Percentiles rank a stretch among this genome's conserved stretches.
Conservation (phyloP, 2,113 vertebrate genomes). For the Apus apus region DNA sequence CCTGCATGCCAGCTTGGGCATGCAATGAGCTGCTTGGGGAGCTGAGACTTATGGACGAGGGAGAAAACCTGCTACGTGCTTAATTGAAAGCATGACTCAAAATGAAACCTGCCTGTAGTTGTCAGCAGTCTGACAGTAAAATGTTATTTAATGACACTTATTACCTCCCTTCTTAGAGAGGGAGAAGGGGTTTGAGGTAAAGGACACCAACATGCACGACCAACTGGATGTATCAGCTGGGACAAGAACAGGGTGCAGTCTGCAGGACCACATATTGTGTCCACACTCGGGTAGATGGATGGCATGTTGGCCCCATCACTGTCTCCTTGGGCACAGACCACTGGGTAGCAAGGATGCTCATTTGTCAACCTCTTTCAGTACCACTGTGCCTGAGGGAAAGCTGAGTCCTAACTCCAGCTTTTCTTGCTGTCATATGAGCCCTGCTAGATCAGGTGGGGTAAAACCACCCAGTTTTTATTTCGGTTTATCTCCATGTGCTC, state of each 20-base stretch:
- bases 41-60: not conserved
- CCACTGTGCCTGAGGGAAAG: not conserved
- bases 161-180: not conserved
- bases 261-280: not conserved
- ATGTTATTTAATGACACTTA: not conserved
- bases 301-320: too few species aligned
- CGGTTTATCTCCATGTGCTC: not conserved
- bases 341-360: not conserved
- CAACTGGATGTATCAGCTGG: not conserved
- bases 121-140: not conserved
- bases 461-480: not conserved
- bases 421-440: not conserved
- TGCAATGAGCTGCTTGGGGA: not conserved
- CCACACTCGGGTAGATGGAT: accelerated
- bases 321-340: not conserved
- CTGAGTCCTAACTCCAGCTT: not conserved
- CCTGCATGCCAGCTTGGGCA: not conserved
- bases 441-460: not conserved
- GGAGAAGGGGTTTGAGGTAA: not conserved
- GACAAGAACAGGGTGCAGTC: accelerated
- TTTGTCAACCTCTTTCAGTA: not conserved
- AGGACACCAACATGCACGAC: not conserved
- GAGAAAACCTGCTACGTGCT: not conserved
- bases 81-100: not conserved
- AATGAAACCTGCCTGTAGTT: slow-evolving; percentile 9